Evolutionary conservation across 2,113 vertebrate species (phyloP), one percentile per base, ranked within the genome.

Genomic region (Sinosuthora webbiana): DNA sequence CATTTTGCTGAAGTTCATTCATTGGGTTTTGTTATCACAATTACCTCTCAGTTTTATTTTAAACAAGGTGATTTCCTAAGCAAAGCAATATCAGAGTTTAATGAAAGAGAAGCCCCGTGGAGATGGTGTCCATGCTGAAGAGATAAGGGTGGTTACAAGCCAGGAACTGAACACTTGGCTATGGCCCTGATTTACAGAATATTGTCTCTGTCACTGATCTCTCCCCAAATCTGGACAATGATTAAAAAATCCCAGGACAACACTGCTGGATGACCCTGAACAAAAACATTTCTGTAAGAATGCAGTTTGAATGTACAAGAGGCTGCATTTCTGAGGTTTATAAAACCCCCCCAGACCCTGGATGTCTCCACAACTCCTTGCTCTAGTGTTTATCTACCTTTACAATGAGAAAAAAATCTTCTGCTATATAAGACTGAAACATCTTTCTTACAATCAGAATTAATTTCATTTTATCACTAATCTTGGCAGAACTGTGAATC

Each of bases 101-200:
- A 50, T 0, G 0, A 9, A 22, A 31, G 13, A 47, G 39, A 63
- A 90, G 41, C 10, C n/a, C 16, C 0, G 0, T 11, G 53, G 49
- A 10, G 57, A 25, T 0, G 21, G 30, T 37, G 60, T 28, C 47
- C 15, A 18, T 1, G 14, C 30, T 39, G 73, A 65, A 56, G 27
- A 55, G 11, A 7, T 5, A 13, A 57, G 11, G 17, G 17, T 0
- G 2, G 5, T 18, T 23, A 42, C 30, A 60, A 44, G 15, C 5
- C 0, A 6, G 3, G 33, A 44, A 13, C 30, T 65, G 15, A 78
- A 67, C 3, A 0, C 6, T 27, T 20, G 53, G 42, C 7, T 27
- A 20, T 50, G 64, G 42, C 13, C 10, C 13, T 47, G 45, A 52
- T 27, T 35, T n/a, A 7, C 13, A 33, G 42, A 59, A 45, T 11